Evolutionary conservation across 2,113 vertebrate genomes (phyloP).

Genomic region (Ciconia boyciana): DNA sequence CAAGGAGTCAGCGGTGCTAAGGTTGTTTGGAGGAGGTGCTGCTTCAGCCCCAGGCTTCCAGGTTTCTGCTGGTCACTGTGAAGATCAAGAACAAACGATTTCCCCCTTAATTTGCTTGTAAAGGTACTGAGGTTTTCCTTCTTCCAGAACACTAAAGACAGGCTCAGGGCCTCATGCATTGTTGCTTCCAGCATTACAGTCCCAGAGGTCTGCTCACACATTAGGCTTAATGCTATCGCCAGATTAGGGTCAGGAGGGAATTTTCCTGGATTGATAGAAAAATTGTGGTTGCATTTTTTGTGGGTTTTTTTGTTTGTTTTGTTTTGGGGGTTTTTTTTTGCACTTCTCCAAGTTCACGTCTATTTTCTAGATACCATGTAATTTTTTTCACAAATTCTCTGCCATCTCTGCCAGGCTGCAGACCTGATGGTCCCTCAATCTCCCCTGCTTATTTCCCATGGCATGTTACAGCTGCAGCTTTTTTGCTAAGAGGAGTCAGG

Average conservation of each 20-base stretch:
- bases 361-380: background rate
- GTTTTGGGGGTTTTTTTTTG: background rate
- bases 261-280: slow-evolving; percentile 27
- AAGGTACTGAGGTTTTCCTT: background rate
- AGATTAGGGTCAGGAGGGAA: slow-evolving; percentile 62
- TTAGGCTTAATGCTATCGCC: background rate
- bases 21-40: background rate
- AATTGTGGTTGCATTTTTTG: background rate
- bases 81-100: background rate
- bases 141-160: background rate
- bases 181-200: background rate
- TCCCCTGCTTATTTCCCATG: background rate
- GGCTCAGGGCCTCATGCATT: background rate
- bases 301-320: background rate
- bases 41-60: background rate
- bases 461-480: background rate
- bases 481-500: background rate
- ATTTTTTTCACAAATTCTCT: background rate
- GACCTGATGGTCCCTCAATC: background rate
- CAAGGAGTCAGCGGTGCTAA: background rate
- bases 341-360: background rate
- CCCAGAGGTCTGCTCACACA: slow-evolving; percentile 3
- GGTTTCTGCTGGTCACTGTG: background rate
- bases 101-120: background rate
- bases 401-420: background rate